Evolutionary conservation across 92 coral and sea anemone genomes (phyloP).

Genomic region (Umimayanthus chanpuru): DNA sequence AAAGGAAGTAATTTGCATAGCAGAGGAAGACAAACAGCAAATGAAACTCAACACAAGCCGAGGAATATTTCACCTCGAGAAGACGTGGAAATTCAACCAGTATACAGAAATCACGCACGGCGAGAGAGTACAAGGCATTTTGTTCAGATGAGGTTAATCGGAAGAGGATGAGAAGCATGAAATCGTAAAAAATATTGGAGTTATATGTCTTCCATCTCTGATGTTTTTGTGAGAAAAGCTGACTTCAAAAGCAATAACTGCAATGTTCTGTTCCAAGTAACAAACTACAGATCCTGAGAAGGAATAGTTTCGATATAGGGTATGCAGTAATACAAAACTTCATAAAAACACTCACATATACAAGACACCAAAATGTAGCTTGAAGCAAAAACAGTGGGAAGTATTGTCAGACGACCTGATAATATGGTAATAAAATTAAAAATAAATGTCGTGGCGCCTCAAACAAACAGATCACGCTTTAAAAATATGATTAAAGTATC

Average conservation of each 20-base stretch:
- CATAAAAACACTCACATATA: too few species aligned
- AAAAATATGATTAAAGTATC: neutral
- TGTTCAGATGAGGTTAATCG: conserved; percentile 64
- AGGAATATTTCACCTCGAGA: conserved; percentile 15
- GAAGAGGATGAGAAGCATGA: conserved; percentile 31
- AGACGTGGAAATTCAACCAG: neutral
- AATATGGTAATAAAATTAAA: too few species aligned
- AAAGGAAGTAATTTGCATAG: conserved; percentile 11
- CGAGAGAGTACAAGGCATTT: conserved; percentile 61
- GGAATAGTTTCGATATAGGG: too few species aligned
- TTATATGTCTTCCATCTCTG: neutral
- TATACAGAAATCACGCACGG: neutral
- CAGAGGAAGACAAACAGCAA: conserved; percentile 18
- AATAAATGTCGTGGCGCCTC: neutral
- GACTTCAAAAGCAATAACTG: neutral
- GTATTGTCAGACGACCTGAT: too few species aligned
- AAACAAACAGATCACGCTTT: neutral
- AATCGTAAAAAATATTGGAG: neutral
- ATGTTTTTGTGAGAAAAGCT: neutral
- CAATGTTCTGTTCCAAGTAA: neutral
- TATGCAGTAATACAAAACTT: neutral
- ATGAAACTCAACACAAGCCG: conserved; percentile 3
- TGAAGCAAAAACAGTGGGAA: too few species aligned
- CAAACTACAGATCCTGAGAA: neutral
- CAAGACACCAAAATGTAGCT: too few species aligned